Evolutionary conservation across 2,888 invertebrate species (phyloP), one percentile per base, ranked within the genome.

Genomic region (Sinhomidia bicolor): DNA sequence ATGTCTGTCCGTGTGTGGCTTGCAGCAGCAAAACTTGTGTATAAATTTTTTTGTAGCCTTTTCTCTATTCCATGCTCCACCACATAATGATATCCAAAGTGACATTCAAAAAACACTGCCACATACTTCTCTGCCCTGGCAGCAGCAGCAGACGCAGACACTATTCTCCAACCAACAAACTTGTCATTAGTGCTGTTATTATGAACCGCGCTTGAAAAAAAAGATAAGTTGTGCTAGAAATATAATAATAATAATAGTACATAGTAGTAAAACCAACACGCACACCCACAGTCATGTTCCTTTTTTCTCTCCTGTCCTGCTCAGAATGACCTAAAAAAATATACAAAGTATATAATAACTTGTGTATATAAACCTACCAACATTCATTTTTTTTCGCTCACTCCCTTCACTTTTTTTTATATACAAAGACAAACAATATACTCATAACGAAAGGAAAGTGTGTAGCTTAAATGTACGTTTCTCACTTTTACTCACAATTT

Each of bases 391-490:
- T 71, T 44, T 60, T 41, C 44, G 71, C 47, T 47, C 74, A 44
- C n/a, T n/a, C n/a, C n/a, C n/a, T n/a, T n/a, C n/a, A n/a, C n/a
- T n/a, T n/a, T 47, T 74, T 74, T 74, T 74, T 65, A 3, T 36
- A 57, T 7, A 3, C 36, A 5, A 7, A 12, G 4, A n/a, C 68
- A 20, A 6, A 26, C n/a, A n/a, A n/a, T n/a, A n/a, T n/a, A n/a
- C n/a, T n/a, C n/a, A n/a, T n/a, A 41, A 41, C 47, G 47, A 47
- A 32, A 47, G 51, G 51, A 51, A 76, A 76, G 47, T 76, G 76
- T 76, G 76, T 76, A 76, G 54, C 51, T 76, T 51, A 76, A 76
- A 76, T 17, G 76, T 51, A 51, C 51, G 29, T n/a, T n/a, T 76
- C 54, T 51, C 29, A 76, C 76, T 76, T n/a, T 47, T 47, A 44